A percentile compares a stretch with the other conserved stretches of the same genome.
Conservation (phyloP, 2,888 invertebrate species). For the Periphyllus acericola region DNA sequence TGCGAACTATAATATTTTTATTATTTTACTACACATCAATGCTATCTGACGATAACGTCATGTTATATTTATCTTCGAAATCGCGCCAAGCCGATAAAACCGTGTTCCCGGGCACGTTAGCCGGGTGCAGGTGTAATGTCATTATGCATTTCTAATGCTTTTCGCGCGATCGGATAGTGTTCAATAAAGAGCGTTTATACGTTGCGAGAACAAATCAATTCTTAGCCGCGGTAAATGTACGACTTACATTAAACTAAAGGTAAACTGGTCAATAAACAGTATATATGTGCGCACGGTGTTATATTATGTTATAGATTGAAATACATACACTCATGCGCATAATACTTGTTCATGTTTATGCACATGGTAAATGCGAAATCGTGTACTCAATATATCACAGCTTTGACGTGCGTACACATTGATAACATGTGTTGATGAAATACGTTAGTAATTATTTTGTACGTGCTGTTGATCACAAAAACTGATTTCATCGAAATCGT, state of each 20-base stretch:
- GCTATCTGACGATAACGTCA: too few relatives aligned
- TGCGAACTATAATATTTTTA: too few relatives aligned
- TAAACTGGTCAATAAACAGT: slow-evolving; percentile 11
- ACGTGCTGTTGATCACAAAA: too few relatives aligned
- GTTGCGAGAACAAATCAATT: neutral
- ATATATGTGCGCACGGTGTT: neutral
- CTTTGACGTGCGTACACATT: neutral
- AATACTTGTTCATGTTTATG: too few relatives aligned
- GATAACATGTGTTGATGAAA: too few relatives aligned
- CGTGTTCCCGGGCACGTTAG: neutral
- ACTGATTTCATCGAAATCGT: neutral
- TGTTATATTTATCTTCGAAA: too few relatives aligned
- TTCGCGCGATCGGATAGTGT: neutral
- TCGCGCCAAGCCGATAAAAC: too few relatives aligned
- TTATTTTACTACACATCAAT: too few relatives aligned
- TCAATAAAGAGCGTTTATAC: neutral
- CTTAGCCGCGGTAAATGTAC: neutral
- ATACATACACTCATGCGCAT: too few relatives aligned
- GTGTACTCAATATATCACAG: neutral
- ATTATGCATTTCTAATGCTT: neutral
- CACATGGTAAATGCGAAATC: too few relatives aligned
- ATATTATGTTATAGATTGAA: neutral
- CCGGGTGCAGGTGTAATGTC: neutral
- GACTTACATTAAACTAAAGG: neutral
- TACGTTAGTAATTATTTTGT: too few relatives aligned